Evolutionary conservation across 1,140 invertebrate genomes (phyloP), one percentile per base, ranked within the genome.

Genomic region (Leucophenga varia): DNA sequence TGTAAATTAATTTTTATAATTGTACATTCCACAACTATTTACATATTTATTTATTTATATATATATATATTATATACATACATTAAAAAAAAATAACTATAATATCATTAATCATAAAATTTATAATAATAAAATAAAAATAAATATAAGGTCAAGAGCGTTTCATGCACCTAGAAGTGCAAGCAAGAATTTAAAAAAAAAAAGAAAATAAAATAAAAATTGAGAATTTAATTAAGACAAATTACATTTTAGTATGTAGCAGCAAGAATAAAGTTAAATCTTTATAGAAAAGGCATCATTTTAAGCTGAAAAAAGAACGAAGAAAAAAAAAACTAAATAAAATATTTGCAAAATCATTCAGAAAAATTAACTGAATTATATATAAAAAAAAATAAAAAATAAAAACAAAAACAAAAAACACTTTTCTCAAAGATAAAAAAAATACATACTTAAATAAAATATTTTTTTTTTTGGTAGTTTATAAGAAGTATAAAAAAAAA

Each of bases 151-250:
- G 67, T 55, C 67, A 71, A 70, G 67, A 71, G 58, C 63, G 67
- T 49, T 71, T 71, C 39, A 57, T 70, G 49, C 59, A 71, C 56
- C 57, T 67, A 53, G 65, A 67, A 43, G 44, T 63, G 55, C 65
- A 70, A 59, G 55, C 50, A 42, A 49, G 64, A 54, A 63, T 55
- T 52, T 64, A 64, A 55, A 49, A 22, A 28, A 14, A 9, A 32
- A 38, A 22, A 17, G 5, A 17, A 19, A 47, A 28, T n/a, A 20
- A 45, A 42, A 21, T 20, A 30, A 35, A 30, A 43, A 38, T 30
- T 43, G n/a, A 28, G 14, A 18, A 12, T 32, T n/a, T n/a, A n/a
- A n/a, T n/a, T n/a, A n/a, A n/a, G n/a, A n/a, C n/a, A n/a, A n/a
- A n/a, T n/a, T n/a, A n/a, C n/a, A n/a, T n/a, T n/a, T n/a, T n/a